Base-by-base conservation (phyloP, 2,888 invertebrate genomes). In the Octonoba sinensis region DNA sequence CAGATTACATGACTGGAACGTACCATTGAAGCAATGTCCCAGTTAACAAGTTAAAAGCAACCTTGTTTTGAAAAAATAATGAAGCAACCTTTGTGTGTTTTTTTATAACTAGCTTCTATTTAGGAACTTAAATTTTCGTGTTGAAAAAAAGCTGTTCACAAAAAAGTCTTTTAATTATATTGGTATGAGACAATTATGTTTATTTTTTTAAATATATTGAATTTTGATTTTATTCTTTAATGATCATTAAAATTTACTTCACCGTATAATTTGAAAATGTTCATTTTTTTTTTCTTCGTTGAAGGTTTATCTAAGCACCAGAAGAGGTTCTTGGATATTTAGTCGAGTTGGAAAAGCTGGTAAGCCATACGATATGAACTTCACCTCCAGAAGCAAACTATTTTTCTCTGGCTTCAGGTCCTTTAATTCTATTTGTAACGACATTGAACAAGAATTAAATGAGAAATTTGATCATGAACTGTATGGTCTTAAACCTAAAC, bases 401-500 rank as follows among this genome's bases (percentile, higher is more conserved):
- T 46, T 54, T 1, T 3, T 75, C 0, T n/a, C 0, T n/a, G 49
- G 22, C 16, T 46, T 78, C 16, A 11, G 27, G 15, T 67, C 84
- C 3, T 84, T 44, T 16, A 22, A 56, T 24, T 8, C 20, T 3
- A 24, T 59, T 1, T 75, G 75, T 67, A 65, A 49, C 12, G 12
- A 64, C 12, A 3, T 82, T 1, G 82, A 84, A 27, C n/a, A 49
- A 0, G 6, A 83, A 8, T 44, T 88, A 2, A 87, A 88, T 83
- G 8, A 74, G 8, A 84, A 85, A n/a, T 87, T 89, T 70, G 86
- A 89, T 83, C 89, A 89, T 84, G 86, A 85, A 13, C 83, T 85
- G 1, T 90, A 88, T 84, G 86, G 87, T 2, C 84, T 90, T n/a
- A 86, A 87, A 66, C 89, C 89, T 16, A 83, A 86, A 6, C 87